A percentile compares a stretch with the other conserved stretches of the same genome.
phyloP scores from a whole-genome alignment of 2,113 vertebrate genomes.

The Gavia stellata region DNA sequence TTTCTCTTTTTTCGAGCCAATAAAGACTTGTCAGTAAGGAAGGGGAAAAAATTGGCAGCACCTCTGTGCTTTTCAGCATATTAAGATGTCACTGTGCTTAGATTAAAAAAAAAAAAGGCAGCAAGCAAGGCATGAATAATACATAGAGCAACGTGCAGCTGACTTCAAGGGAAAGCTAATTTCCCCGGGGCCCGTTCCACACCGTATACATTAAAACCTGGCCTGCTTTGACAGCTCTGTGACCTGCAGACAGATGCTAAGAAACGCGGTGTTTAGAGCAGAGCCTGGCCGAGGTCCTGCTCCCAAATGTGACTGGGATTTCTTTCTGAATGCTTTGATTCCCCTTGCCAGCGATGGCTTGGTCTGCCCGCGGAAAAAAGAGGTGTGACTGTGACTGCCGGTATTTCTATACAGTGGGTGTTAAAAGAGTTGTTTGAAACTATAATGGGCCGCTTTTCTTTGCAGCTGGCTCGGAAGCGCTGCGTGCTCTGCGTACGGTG shows the following conservation, averaged over 20 bases:
- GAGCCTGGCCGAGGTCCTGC: neutral
- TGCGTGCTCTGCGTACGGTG: fast-evolving
- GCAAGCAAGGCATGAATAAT: neutral
- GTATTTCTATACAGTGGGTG: neutral
- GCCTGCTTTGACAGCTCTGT: neutral
- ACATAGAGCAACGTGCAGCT: neutral
- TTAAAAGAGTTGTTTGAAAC: neutral
- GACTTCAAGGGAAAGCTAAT: slow-evolving; percentile 9
- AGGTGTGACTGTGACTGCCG: neutral
- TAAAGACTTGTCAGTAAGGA: neutral
- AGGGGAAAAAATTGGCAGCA: neutral
- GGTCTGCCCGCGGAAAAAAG: neutral
- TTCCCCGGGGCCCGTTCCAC: neutral
- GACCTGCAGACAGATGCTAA: neutral
- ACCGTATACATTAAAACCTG: neutral
- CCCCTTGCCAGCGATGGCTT: neutral
- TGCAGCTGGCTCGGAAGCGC: neutral
- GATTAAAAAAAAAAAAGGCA: neutral
- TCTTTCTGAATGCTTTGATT: neutral
- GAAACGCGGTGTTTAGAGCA: neutral
- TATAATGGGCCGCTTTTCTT: neutral
- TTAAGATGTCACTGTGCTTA: neutral
- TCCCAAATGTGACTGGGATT: neutral
- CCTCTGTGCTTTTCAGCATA: neutral
- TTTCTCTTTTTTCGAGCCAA: neutral